phyloP scores from a whole-genome alignment of 1,140 invertebrate genomes.

The Hormaphis cornu region DNA sequence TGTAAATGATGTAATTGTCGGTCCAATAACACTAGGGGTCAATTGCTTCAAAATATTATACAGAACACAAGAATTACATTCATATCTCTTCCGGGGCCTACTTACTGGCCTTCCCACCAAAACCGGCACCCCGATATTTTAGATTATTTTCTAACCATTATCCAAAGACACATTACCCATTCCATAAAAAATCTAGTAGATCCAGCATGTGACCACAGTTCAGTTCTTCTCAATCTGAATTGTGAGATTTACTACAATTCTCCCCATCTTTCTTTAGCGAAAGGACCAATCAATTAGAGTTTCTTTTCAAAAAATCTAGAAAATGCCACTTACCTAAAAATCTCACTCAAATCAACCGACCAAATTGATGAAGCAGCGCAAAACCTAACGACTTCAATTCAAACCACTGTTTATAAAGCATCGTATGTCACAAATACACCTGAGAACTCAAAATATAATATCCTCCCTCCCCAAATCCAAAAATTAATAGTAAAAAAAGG shows the following conservation, averaged over 20 bases:
- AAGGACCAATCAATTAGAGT: too few relatives aligned
- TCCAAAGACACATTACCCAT: slow-evolving; percentile 1
- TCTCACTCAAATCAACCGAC: too few relatives aligned
- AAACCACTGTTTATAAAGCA: too few relatives aligned
- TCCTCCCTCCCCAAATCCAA: too few relatives aligned
- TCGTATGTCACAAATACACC: too few relatives aligned
- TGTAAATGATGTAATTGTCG: slow-evolving; percentile 37
- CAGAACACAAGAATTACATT: not conserved
- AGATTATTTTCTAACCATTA: slow-evolving; percentile 39
- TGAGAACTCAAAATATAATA: too few relatives aligned
- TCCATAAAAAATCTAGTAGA: slow-evolving; percentile 28
- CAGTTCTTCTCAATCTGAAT: slow-evolving; percentile 14
- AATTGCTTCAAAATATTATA: slow-evolving; percentile 37
- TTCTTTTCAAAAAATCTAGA: too few relatives aligned
- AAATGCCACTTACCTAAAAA: too few relatives aligned
- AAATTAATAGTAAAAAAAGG: too few relatives aligned
- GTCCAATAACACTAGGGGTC: slow-evolving; percentile 38
- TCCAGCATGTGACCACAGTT: slow-evolving; percentile 37
- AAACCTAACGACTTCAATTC: too few relatives aligned
- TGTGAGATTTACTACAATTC: not conserved
- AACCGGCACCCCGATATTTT: slow-evolving; percentile 40
- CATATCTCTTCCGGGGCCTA: slow-evolving; percentile 40
- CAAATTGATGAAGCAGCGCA: too few relatives aligned
- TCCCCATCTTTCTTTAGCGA: not conserved
- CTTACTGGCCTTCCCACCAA: slow-evolving; percentile 41